A percentile compares a stretch with the other conserved stretches of the same genome.
Evolutionary conservation across 2,113 vertebrate species (phyloP).

Genomic region (Oncorhynchus keta): DNA sequence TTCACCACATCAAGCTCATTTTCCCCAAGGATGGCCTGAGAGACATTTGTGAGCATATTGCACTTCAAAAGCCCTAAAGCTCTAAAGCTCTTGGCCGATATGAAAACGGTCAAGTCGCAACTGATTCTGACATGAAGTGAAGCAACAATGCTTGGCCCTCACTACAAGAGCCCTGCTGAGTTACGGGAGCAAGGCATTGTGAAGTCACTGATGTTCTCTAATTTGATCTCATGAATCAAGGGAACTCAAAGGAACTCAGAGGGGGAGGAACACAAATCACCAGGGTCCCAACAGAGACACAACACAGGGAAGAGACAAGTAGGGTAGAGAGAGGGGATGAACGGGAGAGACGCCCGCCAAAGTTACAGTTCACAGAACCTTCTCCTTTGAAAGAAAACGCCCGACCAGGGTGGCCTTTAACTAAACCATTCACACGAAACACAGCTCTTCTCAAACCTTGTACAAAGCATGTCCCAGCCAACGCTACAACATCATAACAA

Average conservation of each 20-base stretch:
- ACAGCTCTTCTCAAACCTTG: conserved; percentile 53
- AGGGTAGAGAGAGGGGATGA: conserved; percentile 25
- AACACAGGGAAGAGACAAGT: conserved; percentile 49
- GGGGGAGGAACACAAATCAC: conserved; percentile 57
- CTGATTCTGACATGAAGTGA: conserved; percentile 1
- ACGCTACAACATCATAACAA: background rate
- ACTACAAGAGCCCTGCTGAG: conserved; percentile 32
- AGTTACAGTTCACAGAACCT: conserved; percentile 50
- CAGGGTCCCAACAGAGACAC: conserved; percentile 21
- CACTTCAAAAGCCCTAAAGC: too few relatives aligned
- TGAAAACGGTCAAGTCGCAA: conserved; percentile 36
- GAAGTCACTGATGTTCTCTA: conserved; percentile 56
- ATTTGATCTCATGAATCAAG: conserved; percentile 70
- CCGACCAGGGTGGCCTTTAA: conserved; percentile 51
- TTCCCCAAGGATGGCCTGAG: background rate
- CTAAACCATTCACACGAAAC: conserved; percentile 41
- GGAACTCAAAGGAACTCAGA: conserved; percentile 42
- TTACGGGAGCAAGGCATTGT: conserved; percentile 51
- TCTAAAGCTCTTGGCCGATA: too few relatives aligned
- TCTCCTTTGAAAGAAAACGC: conserved; percentile 48
- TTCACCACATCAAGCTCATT: conserved; percentile 17
- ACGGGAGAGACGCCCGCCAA: conserved; percentile 46
- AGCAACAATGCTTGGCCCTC: conserved; percentile 19
- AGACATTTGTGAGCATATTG: background rate
- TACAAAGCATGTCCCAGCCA: conserved; percentile 42